Evolutionary conservation across 1,140 invertebrate genomes (phyloP), one percentile per base, ranked within the genome.

Genomic region (Chymomyza costata): DNA sequence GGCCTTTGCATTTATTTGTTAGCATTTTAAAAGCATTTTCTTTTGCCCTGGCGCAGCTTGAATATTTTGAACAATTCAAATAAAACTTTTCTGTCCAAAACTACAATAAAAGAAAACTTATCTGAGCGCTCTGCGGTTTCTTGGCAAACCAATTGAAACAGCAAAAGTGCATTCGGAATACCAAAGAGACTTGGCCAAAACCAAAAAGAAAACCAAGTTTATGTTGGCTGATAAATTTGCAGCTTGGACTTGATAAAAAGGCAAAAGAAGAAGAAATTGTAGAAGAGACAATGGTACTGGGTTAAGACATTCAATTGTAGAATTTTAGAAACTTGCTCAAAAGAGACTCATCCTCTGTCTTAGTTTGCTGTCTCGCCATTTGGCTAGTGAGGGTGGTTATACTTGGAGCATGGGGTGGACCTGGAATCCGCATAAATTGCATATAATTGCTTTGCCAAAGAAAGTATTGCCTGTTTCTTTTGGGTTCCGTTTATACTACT

Each of bases 21-120:
- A 56, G 51, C 62, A 65, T 61, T 62, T 62, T 46, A 56, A 61
- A 65, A 61, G 58, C 57, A 62, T 65, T 65, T 65, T 52, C 62
- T 74, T 61, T 46, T 21, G 19, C 31, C 41, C 69, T 59, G 57
- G 54, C n/a, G 62, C 54, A 76, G n/a, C n/a, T n/a, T n/a, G n/a
- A n/a, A n/a, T n/a, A n/a, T n/a, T n/a, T n/a, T n/a, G 21, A 3
- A 3, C 21, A 25, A 25, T 25, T 25, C 21, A 25, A 71, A 78
- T 76, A 76, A 76, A 76, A 76, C 71, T 76, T 76, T 76, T 71
- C 43, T 34, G 44, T 50, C 48, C 55, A 32, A n/a, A 71, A 71
- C 46, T 78, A 66, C 71, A 76, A 76, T 76, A 78, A 76, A 76
- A 76, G 71, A 76, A 80, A 76, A 76, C 71, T 76, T 76, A 76